Percentiles rank a stretch among this genome's conserved stretches.
Conservation (phyloP, 2,888 invertebrate species). For the Cremastinae sp. region DNA sequence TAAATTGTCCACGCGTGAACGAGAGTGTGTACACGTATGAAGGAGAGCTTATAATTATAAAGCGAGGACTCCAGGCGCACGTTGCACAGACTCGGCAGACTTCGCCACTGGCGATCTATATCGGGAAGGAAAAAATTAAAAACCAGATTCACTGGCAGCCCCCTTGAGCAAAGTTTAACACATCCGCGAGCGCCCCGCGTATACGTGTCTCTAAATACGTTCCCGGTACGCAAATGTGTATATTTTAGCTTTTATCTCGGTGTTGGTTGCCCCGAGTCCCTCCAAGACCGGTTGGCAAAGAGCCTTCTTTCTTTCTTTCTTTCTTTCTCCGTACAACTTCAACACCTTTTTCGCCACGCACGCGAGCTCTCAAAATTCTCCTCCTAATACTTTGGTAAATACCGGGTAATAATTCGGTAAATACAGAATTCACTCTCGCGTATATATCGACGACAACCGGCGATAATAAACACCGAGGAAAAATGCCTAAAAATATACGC, state of each 20-base stretch:
- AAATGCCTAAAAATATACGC: not conserved
- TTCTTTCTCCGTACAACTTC: conserved; percentile 44
- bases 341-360: conserved; percentile 61
- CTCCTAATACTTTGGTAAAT: conserved; percentile 10
- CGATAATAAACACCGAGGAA: not conserved
- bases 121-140: conserved; percentile 73
- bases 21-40: conserved; percentile 12
- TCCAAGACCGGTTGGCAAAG: conserved; percentile 73
- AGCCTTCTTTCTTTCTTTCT: conserved; percentile 48
- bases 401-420: too few species aligned
- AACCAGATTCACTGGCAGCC: conserved; percentile 73
- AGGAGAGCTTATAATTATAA: conserved; percentile 66
- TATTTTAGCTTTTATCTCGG: conserved; percentile 43
- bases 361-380: conserved; percentile 9
- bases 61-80: conserved; percentile 51
- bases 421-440: conserved; percentile 3
- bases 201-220: not conserved
- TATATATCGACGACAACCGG: not conserved
- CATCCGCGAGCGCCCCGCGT: conserved; percentile 1
- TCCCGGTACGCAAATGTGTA: conserved; percentile 10
- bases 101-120: conserved; percentile 71
- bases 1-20: not conserved
- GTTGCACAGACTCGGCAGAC: conserved; percentile 57
- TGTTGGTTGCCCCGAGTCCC: conserved; percentile 56
- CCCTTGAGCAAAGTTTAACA: conserved; percentile 53